Conservation (phyloP, 2,113 vertebrate species). For the Ophiodon elongatus region DNA sequence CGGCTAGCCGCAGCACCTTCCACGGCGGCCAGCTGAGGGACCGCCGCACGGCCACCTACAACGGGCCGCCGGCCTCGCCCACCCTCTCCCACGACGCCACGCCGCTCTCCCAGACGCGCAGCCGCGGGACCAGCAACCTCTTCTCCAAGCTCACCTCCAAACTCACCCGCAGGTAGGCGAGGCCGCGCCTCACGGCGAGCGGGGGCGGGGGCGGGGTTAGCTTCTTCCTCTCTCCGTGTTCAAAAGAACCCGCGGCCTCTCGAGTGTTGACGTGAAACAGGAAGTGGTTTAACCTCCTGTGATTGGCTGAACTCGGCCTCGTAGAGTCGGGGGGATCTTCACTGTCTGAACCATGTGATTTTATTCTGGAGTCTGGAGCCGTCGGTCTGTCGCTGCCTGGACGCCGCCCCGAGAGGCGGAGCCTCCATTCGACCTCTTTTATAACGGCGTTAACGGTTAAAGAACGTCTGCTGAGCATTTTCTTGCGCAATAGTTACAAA, state of each 20-base stretch:
- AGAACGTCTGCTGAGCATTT: neutral
- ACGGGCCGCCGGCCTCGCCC: slow-evolving; percentile 95
- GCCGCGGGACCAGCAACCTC: slow-evolving; percentile 95
- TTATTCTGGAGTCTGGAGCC: slow-evolving; percentile 23
- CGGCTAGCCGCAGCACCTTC: slow-evolving; percentile 96
- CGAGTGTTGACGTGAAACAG: too few relatives aligned
- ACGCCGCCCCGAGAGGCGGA: slow-evolving; percentile 27
- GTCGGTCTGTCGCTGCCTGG: slow-evolving; percentile 61
- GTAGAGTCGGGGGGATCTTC: too few relatives aligned
- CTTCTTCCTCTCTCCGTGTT: too few relatives aligned
- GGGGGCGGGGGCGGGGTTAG: neutral
- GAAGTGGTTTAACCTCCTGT: too few relatives aligned
- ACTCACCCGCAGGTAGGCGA: slow-evolving; percentile 93
- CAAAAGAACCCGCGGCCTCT: too few relatives aligned
- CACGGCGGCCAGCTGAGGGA: slow-evolving; percentile 94
- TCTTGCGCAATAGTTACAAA: neutral
- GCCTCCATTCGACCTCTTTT: too few relatives aligned
- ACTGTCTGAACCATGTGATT: slow-evolving; percentile 57
- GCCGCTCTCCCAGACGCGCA: slow-evolving; percentile 92
- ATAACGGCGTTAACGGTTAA: too few relatives aligned
- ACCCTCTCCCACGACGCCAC: slow-evolving; percentile 95
- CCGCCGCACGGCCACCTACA: slow-evolving; percentile 96
- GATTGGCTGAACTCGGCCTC: too few relatives aligned
- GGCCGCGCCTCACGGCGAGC: neutral
- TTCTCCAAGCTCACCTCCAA: slow-evolving; percentile 98